Evolutionary conservation across 2,113 vertebrate species (phyloP).

Genomic region (Cynocephalus volans): DNA sequence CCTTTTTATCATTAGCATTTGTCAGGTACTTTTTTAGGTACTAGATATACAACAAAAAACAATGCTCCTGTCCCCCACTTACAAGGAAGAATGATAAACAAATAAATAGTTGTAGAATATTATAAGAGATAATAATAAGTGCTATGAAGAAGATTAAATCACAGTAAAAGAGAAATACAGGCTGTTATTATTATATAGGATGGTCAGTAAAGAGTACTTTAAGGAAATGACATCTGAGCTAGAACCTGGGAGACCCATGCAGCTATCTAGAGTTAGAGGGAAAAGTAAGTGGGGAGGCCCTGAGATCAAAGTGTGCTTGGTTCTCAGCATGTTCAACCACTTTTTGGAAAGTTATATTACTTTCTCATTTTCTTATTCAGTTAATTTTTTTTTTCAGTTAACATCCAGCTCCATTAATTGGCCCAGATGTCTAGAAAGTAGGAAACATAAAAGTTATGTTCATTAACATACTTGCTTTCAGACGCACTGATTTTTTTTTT

Average conservation of each 20-base stretch:
- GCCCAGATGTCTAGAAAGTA: not conserved
- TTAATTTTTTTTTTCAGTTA: not conserved
- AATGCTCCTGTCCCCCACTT: not conserved
- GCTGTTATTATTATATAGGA: not conserved
- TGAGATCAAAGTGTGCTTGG: not conserved
- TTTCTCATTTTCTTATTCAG: conserved; percentile 1
- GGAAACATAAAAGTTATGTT: not conserved
- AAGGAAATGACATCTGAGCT: not conserved
- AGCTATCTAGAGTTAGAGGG: not conserved
- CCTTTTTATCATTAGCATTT: not conserved
- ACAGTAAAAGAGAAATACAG: not conserved
- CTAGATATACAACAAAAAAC: not conserved
- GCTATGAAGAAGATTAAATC: not conserved
- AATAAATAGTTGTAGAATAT: not conserved
- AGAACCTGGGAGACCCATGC: not conserved
- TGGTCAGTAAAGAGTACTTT: not conserved
- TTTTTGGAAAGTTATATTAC: not conserved
- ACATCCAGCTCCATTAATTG: not conserved
- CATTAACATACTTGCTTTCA: not conserved
- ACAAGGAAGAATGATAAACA: not conserved
- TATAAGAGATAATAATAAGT: not conserved
- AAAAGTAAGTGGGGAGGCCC: not conserved
- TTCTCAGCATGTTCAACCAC: not conserved
- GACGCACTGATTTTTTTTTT: not conserved
- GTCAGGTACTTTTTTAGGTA: not conserved